phyloP scores from a whole-genome alignment of 2,113 vertebrate species.

The human region GRCh38 chr3:164461501-164462000 shows the following conservation, averaged over 20 bases:
- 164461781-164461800: background rate
- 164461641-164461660: background rate
- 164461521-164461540: background rate
- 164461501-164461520: background rate
- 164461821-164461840: too few species aligned
- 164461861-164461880: too few species aligned
- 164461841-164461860: too few species aligned
- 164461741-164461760: background rate
- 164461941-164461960: too few species aligned
- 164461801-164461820: background rate
- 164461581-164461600: background rate
- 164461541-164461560: background rate
- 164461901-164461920: too few species aligned
- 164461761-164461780: background rate
- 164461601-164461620: background rate
- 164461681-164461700: background rate
- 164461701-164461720: background rate
- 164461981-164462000: too few species aligned
- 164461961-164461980: too few species aligned
- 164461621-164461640: background rate
- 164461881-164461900: too few species aligned
- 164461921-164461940: too few species aligned
- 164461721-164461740: background rate
- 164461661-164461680: background rate
- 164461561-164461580: background rate